These are phyloP conservation scores for Palythoa grandis DNA, from an alignment of 92 coral and sea anemone genomes.

Conservation along the genomic window DNA sequence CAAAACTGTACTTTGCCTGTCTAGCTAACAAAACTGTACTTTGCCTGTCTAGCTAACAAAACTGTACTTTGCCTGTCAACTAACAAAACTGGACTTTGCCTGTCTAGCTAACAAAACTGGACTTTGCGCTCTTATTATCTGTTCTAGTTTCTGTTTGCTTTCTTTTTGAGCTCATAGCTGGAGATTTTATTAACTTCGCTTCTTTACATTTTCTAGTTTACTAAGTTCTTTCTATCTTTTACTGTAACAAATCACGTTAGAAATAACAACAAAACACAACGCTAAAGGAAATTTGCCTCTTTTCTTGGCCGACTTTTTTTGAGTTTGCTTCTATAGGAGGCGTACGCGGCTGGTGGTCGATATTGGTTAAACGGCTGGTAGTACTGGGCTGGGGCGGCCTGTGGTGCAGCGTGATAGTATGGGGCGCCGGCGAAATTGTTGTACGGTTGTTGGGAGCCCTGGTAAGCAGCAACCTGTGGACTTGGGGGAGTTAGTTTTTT, in stretches of 20 bases:
- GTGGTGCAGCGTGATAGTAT: slow-evolving; percentile 25
- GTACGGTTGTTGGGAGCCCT: slow-evolving; percentile 18
- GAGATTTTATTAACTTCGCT: too few species aligned
- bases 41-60: too few species aligned
- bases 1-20: too few species aligned
- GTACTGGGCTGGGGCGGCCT: slow-evolving; percentile 37
- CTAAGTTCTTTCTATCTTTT: not conserved
- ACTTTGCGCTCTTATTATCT: too few species aligned
- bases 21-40: too few species aligned
- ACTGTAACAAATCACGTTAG: not conserved
- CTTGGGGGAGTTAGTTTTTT: slow-evolving; percentile 47
- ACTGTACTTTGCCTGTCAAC: too few species aligned
- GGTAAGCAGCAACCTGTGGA: slow-evolving; percentile 54
- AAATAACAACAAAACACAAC: not conserved
- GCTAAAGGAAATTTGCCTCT: slow-evolving; percentile 10
- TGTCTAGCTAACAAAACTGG: too few species aligned
- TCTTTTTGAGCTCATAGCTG: too few species aligned
- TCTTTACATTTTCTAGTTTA: too few species aligned
- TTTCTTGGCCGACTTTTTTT: not conserved
- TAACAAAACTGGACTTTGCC: too few species aligned
- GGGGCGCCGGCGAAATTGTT: not conserved
- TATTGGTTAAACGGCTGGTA: slow-evolving; percentile 38
- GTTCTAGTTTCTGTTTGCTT: too few species aligned
- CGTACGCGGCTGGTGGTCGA: slow-evolving; percentile 29
- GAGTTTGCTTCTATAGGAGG: slow-evolving; percentile 31